Evolutionary conservation across 2,113 vertebrate genomes (phyloP), one percentile per base, ranked within the genome.

Genomic region (Acinonyx jubatus): DNA sequence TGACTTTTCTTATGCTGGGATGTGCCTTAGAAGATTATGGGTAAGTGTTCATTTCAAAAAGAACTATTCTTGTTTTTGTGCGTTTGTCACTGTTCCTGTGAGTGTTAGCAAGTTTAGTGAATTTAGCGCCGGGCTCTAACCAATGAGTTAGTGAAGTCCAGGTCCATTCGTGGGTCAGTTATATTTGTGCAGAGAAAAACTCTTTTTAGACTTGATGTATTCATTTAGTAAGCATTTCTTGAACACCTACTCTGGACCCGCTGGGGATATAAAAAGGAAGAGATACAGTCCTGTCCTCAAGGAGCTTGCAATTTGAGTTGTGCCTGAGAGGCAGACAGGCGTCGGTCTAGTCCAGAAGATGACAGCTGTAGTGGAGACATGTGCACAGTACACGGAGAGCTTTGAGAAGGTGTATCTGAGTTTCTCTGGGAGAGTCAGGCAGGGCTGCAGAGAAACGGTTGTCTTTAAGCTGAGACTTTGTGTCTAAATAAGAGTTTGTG

Each of bases 1-100:
- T 99, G 96, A 99, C 99, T 0, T 99, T 99, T 98, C 99, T 99
- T 36, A 99, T 99, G 98, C 98, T 99, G 98, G 99, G 99, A 96
- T 99, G 99, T 98, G 99, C 99, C 91, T 97, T 99, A 98, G 99
- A 99, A 83, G 98, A 99, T 48, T 99, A 99, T 95, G 99, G 99
- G 99, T 99, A 99, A 99, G 99, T 97, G 84, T n/a, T 63, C 23
- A 48, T 91, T 80, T 84, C 8, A 57, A 15, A 69, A 84, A 94
- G 29, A 85, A 41, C 15, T 57, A 16, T 93, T 92, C 38, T 73
- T 31, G 14, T 78, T 57, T 81, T 23, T 68, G 38, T 91, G 27
- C 68, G 61, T 93, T 57, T 41, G n/a, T 86, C 29, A 48, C 50
- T 71, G 0, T 78, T 78, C 29, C 16, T 63, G 4, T 55, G 45